Evolutionary conservation across 2,888 invertebrate species (phyloP).

Genomic region (Criorhina ranunculi): DNA sequence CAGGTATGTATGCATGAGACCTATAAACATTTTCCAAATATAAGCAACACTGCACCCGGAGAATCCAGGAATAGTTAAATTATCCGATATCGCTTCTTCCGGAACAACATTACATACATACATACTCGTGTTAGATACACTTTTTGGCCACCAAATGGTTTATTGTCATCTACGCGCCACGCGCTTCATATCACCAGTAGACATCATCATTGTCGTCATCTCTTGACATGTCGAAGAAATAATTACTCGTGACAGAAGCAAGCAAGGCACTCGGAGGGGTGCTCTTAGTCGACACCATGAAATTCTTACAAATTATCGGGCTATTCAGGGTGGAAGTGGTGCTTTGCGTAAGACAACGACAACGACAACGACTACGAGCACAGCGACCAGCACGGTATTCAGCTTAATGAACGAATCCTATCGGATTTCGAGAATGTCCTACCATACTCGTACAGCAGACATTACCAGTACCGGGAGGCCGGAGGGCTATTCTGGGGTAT

Average conservation of each 20-base stretch:
- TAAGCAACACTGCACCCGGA: slow-evolving; percentile 41
- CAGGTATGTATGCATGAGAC: slow-evolving; percentile 46
- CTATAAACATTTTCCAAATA: slow-evolving; percentile 43
- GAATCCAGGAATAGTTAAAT: slow-evolving; percentile 60
- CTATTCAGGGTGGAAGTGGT: slow-evolving; percentile 63
- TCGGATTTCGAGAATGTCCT: slow-evolving; percentile 36
- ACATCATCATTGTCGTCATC: slow-evolving; percentile 75
- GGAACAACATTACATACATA: too few relatives aligned
- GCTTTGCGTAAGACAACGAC: slow-evolving; percentile 58
- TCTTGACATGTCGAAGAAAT: slow-evolving; percentile 71
- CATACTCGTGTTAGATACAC: too few relatives aligned
- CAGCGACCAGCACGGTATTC: slow-evolving; percentile 28
- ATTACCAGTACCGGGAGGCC: background rate
- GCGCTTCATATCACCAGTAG: slow-evolving; percentile 66
- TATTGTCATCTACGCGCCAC: slow-evolving; percentile 70
- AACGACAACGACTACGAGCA: too few relatives aligned
- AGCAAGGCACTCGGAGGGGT: slow-evolving; percentile 42
- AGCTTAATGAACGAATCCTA: slow-evolving; percentile 68
- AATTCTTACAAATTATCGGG: slow-evolving; percentile 75
- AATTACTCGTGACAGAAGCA: slow-evolving; percentile 76
- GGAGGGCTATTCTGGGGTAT: slow-evolving; percentile 1
- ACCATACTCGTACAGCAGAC: background rate
- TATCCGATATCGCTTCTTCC: slow-evolving; percentile 39
- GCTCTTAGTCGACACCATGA: slow-evolving; percentile 52
- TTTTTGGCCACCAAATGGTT: slow-evolving; percentile 50